Percentiles rank a stretch among this genome's conserved stretches.
These are phyloP conservation scores for Porites divaricata DNA, from an alignment of 92 coral and sea anemone species.

Conservation along the genomic window DNA sequence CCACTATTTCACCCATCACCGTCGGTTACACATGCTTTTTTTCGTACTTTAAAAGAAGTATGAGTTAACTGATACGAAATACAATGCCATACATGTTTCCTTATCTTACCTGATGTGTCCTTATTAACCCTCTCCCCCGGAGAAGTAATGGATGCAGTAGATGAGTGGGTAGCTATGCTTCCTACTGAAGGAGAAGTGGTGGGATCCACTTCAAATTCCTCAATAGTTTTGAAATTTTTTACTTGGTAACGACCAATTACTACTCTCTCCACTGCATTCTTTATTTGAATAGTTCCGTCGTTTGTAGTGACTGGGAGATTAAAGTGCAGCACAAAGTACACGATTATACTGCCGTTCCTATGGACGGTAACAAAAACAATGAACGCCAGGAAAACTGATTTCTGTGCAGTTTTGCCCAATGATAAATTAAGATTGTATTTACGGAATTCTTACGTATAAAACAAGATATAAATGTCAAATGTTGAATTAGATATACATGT, in stretches of 20 bases:
- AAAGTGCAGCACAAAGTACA: not conserved
- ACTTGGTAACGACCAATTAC: not conserved
- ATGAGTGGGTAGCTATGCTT: not conserved
- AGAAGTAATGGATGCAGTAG: not conserved
- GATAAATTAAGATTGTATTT: too few species aligned
- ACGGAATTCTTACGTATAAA: too few species aligned
- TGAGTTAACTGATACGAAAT: too few species aligned
- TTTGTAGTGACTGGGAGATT: not conserved
- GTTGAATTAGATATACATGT: too few species aligned
- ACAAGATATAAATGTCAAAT: too few species aligned
- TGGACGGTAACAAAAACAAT: too few species aligned
- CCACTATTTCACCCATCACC: too few species aligned
- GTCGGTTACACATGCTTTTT: too few species aligned
- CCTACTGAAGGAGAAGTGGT: not conserved
- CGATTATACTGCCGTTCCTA: not conserved
- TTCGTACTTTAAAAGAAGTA: too few species aligned
- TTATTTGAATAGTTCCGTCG: not conserved
- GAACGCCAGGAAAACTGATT: too few species aligned
- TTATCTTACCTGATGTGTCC: not conserved
- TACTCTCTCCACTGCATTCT: not conserved
- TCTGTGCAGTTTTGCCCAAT: too few species aligned
- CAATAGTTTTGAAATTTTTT: not conserved
- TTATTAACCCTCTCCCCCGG: not conserved
- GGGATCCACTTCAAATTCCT: not conserved
- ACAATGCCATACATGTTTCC: too few species aligned